phyloP scores from a whole-genome alignment of 2,888 invertebrate species.

The Lasioglossum leucozonium region DNA sequence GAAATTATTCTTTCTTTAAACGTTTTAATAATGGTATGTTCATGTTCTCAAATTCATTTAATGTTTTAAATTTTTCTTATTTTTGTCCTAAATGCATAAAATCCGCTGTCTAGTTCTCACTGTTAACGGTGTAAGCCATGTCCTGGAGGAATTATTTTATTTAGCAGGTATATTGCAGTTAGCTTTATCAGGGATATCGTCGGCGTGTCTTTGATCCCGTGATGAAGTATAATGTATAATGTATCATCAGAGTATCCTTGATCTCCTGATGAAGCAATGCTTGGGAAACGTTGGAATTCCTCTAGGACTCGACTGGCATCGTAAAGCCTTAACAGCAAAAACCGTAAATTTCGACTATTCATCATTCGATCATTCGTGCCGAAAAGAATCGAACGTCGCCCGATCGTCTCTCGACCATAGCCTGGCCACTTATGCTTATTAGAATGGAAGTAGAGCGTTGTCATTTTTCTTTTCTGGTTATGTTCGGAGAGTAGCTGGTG shows the following conservation, averaged over 20 bases:
- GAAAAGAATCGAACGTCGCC: conserved; percentile 42
- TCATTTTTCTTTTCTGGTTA: conserved; percentile 16
- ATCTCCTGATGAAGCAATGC: neutral
- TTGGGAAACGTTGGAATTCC: neutral
- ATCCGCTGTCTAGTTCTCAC: neutral
- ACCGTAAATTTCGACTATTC: neutral
- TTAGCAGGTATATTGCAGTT: neutral
- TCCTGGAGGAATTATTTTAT: neutral
- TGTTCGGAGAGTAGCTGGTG: conserved; percentile 71
- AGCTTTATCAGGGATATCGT: neutral
- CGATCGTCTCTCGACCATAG: conserved; percentile 63
- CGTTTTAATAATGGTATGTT: neutral
- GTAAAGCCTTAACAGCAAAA: neutral
- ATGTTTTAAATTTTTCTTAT: no score
- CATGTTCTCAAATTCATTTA: neutral
- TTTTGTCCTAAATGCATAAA: neutral
- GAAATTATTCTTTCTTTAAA: neutral
- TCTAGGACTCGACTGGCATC: neutral
- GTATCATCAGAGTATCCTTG: neutral
- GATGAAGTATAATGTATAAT: conserved; percentile 1
- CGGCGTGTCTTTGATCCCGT: neutral
- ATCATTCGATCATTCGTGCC: neutral
- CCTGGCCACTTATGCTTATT: conserved; percentile 83
- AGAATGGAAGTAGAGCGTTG: conserved; percentile 81
- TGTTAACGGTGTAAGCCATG: neutral